These are phyloP conservation scores for Pipistrellus kuhlii DNA, from an alignment of 2,797 vertebrate species.

Conservation along the genomic window DNA sequence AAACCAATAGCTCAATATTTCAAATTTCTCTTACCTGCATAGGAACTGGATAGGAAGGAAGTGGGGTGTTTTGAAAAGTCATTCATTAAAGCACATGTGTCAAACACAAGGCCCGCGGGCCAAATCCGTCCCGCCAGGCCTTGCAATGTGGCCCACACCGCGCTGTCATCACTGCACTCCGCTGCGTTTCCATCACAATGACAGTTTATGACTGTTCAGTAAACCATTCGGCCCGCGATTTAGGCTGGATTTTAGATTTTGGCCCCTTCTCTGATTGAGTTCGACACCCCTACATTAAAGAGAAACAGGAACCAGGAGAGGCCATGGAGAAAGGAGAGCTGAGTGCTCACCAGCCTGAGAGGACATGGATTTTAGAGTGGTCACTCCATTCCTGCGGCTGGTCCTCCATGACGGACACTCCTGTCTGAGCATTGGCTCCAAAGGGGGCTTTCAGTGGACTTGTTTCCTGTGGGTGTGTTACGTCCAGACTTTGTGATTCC, in stretches of 20 bases:
- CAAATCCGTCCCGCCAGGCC: no score
- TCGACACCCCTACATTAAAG: no score
- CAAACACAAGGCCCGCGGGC: no score
- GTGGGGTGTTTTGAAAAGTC: neutral
- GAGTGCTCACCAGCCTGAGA: neutral
- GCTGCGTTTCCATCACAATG: no score
- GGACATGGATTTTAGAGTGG: neutral
- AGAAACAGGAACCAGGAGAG: neutral
- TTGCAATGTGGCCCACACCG: no score
- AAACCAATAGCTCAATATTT: conserved; percentile 11
- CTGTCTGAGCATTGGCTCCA: neutral
- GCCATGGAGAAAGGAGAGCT: neutral
- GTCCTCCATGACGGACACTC: neutral
- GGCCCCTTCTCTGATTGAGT: no score
- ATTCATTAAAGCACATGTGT: neutral
- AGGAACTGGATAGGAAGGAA: neutral
- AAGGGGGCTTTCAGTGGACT: neutral
- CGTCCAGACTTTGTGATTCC: no score
- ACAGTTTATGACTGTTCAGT: no score
- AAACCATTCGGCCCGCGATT: no score
- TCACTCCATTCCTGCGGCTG: neutral
- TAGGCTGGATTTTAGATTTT: no score
- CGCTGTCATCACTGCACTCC: no score
- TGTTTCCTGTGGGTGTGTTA: neutral
- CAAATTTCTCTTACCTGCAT: neutral